Percentiles rank a stretch among this genome's conserved stretches.
Evolutionary conservation across 2,888 invertebrate genomes (phyloP).

Genomic region (Tipula lateralis): DNA sequence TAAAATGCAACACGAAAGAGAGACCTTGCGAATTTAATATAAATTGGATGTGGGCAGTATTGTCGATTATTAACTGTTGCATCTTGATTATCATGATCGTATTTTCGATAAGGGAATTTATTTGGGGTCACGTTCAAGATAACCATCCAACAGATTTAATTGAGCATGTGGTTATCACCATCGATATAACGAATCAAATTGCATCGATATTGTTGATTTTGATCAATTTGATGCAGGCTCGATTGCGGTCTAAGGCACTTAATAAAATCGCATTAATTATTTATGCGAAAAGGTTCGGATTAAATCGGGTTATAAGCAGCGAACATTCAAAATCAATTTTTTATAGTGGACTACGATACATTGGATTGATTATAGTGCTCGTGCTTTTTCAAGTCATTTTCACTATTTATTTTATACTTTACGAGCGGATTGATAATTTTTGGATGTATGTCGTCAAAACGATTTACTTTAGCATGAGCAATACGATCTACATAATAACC

Average conservation of each 20-base stretch:
- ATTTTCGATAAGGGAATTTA: neutral
- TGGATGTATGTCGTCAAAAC: neutral
- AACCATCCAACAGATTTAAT: neutral
- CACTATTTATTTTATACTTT: neutral
- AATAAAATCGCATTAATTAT: constrained; percentile 20
- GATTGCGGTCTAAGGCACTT: neutral
- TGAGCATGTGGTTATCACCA: neutral
- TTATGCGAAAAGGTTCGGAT: neutral
- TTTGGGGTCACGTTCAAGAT: neutral
- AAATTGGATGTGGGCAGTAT: neutral
- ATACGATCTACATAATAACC: neutral
- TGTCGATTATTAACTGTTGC: neutral
- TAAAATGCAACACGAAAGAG: neutral
- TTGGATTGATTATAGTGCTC: neutral
- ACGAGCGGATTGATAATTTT: neutral
- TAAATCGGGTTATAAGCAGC: neutral
- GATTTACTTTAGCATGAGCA: neutral
- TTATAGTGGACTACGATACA: neutral
- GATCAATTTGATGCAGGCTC: constrained; percentile 14
- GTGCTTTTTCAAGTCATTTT: neutral
- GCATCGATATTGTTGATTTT: constrained; percentile 3
- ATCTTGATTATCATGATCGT: neutral
- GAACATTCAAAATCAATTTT: neutral
- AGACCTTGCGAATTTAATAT: neutral
- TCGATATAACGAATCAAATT: neutral